Evolutionary conservation across 2,797 vertebrate species (phyloP).

Genomic region (Phalloptychus januarius): DNA sequence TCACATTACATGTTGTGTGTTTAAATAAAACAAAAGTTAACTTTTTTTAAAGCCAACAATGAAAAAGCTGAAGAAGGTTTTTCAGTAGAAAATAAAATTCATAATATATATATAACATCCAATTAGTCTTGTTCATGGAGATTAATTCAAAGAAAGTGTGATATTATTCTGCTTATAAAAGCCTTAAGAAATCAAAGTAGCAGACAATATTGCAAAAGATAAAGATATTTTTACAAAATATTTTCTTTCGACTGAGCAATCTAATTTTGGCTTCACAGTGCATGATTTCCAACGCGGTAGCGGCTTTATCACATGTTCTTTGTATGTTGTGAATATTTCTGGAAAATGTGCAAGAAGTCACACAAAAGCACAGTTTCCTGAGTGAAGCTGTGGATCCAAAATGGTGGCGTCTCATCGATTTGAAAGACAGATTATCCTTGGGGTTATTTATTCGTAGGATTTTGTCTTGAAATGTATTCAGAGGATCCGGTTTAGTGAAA

Average conservation of each 20-base stretch:
- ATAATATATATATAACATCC: background rate
- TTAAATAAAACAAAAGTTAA: too few species aligned
- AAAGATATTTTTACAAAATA: background rate
- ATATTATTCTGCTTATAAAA: background rate
- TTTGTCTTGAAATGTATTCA: background rate
- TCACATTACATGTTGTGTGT: background rate
- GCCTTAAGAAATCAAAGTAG: background rate
- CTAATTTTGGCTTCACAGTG: background rate
- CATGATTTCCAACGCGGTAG: background rate
- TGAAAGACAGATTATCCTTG: background rate
- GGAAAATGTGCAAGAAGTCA: background rate
- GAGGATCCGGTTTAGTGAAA: background rate
- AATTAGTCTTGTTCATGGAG: background rate
- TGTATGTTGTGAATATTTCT: background rate
- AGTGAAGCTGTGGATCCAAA: constrained; percentile 33
- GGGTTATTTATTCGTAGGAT: background rate
- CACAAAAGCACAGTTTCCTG: constrained; percentile 16
- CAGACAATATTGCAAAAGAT: background rate
- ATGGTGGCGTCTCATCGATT: constrained; percentile 18
- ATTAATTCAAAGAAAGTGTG: background rate
- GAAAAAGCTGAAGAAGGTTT: background rate
- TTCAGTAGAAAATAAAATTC: background rate
- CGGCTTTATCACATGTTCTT: background rate
- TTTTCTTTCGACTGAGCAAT: background rate
- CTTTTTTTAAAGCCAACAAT: too few species aligned